Percentiles rank a stretch among this genome's conserved stretches.
Conservation (phyloP, 2,888 invertebrate species). For the Pemphredon lugubris region DNA sequence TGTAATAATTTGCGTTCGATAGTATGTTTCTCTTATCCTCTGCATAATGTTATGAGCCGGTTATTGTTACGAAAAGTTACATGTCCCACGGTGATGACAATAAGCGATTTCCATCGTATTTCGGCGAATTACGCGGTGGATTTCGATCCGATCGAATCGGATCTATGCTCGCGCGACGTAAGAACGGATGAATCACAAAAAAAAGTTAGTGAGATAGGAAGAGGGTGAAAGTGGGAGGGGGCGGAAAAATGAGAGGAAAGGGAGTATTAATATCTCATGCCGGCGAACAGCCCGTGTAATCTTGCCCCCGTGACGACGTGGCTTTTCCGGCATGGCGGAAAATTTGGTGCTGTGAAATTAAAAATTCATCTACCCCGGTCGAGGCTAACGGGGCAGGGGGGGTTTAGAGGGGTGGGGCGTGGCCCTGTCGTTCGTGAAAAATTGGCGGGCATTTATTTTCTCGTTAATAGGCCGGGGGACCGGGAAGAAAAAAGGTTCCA, state of each 20-base stretch:
- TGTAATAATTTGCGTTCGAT: no score
- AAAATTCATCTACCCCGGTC: constrained; percentile 64
- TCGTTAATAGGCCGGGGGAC: constrained; percentile 54
- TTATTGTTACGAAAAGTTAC: no score
- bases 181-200: neutral
- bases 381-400: constrained; percentile 16
- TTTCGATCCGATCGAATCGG: constrained; percentile 1
- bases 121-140: no score
- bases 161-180: neutral
- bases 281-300: constrained; percentile 45
- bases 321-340: constrained; percentile 48
- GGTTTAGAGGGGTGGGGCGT: constrained; percentile 53
- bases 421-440: constrained; percentile 65
- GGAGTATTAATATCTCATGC: constrained; percentile 54
- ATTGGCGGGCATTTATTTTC: constrained; percentile 68
- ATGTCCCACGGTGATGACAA: no score
- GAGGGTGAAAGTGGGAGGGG: constrained; percentile 19
- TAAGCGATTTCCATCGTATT: no score
- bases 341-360: constrained; percentile 60
- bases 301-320: constrained; percentile 45
- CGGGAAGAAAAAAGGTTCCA: neutral
- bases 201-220: constrained; percentile 30
- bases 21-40: no score
- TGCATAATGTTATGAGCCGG: no score
- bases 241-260: constrained; percentile 25